Conservation (phyloP, 2,888 invertebrate species). For the Brachyopa scutellaris region DNA sequence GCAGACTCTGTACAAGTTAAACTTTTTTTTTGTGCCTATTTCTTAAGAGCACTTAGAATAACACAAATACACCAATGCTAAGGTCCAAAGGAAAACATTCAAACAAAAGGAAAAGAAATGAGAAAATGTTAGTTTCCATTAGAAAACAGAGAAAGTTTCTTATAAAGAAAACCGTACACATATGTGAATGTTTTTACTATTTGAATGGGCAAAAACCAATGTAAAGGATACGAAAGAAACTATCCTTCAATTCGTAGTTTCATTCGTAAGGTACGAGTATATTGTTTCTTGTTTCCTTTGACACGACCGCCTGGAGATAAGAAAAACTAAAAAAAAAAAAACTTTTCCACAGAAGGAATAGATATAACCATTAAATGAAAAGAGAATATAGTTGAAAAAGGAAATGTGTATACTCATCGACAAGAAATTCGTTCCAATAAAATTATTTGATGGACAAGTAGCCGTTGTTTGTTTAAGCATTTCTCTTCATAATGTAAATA, state of each 20-base stretch:
- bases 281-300: background rate
- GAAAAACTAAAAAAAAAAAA: slow-evolving; percentile 42
- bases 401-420: slow-evolving; percentile 20
- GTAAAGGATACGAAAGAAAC: slow-evolving; percentile 24
- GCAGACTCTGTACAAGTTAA: background rate
- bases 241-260: slow-evolving; percentile 27
- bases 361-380: slow-evolving; percentile 21
- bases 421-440: slow-evolving; percentile 10
- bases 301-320: slow-evolving; percentile 57
- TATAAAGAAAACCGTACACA: slow-evolving; percentile 35
- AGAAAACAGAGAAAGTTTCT: slow-evolving; percentile 49
- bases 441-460: too few relatives aligned
- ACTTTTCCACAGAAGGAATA: background rate
- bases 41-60: background rate
- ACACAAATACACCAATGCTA: background rate
- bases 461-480: too few relatives aligned
- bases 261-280: background rate
- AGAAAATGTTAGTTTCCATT: slow-evolving; percentile 53
- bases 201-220: slow-evolving; percentile 25
- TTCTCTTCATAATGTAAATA: too few relatives aligned
- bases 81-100: background rate
- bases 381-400: too few relatives aligned
- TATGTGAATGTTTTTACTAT: slow-evolving; percentile 30
- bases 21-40: background rate
- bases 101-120: background rate